A percentile compares a stretch with the other conserved stretches of the same genome.
Evolutionary conservation across 2,113 vertebrate species (phyloP).

Genomic region (Calyptommatus sinebrachiatus): DNA sequence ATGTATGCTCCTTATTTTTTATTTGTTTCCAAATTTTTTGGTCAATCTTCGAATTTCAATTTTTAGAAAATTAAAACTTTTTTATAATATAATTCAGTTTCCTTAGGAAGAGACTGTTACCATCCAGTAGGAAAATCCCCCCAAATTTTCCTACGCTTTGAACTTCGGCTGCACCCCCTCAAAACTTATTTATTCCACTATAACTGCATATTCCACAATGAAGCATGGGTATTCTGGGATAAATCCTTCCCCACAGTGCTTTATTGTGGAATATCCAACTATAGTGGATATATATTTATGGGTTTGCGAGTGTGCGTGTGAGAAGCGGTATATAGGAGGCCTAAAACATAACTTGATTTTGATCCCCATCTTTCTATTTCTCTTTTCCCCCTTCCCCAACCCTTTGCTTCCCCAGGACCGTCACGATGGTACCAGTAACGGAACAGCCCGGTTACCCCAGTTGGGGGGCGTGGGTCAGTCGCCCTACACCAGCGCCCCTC

Average conservation of each 20-base stretch:
- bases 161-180: not conserved
- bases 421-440: constrained; percentile 95
- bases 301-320: too few relatives aligned
- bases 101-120: not conserved
- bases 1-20: too few relatives aligned
- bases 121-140: not conserved
- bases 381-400: constrained; percentile 50
- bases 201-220: too few relatives aligned
- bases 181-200: too few relatives aligned
- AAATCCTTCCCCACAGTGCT: too few relatives aligned
- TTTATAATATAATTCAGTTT: not conserved
- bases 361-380: constrained; percentile 33
- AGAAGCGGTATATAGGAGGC: constrained; percentile 28
- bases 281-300: not conserved
- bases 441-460: constrained; percentile 93
- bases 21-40: too few relatives aligned
- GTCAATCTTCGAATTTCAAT: not conserved
- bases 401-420: constrained; percentile 76
- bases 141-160: constrained; percentile 1
- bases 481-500: constrained; percentile 92
- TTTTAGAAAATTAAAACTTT: not conserved
- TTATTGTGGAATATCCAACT: too few relatives aligned
- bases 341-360: constrained; percentile 39
- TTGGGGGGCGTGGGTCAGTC: constrained; percentile 94
- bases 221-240: too few relatives aligned